A percentile compares a stretch with the other conserved stretches of the same genome.
Evolutionary conservation across 92 coral and sea anemone species (phyloP).

Genomic region (Diadumene lineata): DNA sequence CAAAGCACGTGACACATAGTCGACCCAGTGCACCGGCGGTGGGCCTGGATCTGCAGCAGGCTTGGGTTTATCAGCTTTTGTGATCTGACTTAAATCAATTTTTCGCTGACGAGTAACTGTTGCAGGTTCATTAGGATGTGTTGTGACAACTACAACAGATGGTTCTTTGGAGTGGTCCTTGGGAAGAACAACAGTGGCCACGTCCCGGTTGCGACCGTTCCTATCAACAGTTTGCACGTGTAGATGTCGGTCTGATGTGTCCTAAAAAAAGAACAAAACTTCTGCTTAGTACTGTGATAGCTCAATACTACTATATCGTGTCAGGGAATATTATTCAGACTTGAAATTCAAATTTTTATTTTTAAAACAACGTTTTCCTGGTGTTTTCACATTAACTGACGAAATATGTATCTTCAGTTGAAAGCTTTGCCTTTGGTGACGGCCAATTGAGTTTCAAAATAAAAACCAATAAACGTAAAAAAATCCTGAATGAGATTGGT

Average conservation of each 20-base stretch:
- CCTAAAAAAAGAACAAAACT: neutral
- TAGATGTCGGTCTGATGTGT: slow-evolving; percentile 30
- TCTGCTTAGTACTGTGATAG: too few relatives aligned
- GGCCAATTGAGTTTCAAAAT: too few relatives aligned
- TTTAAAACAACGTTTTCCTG: too few relatives aligned
- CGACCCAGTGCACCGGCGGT: slow-evolving; percentile 57
- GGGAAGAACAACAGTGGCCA: slow-evolving; percentile 31
- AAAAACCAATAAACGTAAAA: too few relatives aligned
- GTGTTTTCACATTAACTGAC: too few relatives aligned
- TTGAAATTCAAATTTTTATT: too few relatives aligned
- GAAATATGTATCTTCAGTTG: too few relatives aligned
- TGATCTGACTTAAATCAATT: neutral
- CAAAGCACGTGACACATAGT: slow-evolving; percentile 40
- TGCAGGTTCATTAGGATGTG: slow-evolving; percentile 8
- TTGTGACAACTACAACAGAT: slow-evolving; percentile 23
- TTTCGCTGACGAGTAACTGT: slow-evolving; percentile 30
- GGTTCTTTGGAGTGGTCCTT: slow-evolving; percentile 5
- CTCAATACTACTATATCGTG: too few relatives aligned
- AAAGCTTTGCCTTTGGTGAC: too few relatives aligned
- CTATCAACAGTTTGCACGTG: slow-evolving; percentile 32
- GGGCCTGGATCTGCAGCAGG: neutral
- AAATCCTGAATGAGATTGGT: too few relatives aligned
- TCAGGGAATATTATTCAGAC: too few relatives aligned
- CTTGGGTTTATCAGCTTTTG: neutral
- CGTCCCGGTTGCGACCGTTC: slow-evolving; percentile 29